Evolutionary conservation across 1,140 invertebrate species (phyloP).

Genomic region (Nixonia krombeini): DNA sequence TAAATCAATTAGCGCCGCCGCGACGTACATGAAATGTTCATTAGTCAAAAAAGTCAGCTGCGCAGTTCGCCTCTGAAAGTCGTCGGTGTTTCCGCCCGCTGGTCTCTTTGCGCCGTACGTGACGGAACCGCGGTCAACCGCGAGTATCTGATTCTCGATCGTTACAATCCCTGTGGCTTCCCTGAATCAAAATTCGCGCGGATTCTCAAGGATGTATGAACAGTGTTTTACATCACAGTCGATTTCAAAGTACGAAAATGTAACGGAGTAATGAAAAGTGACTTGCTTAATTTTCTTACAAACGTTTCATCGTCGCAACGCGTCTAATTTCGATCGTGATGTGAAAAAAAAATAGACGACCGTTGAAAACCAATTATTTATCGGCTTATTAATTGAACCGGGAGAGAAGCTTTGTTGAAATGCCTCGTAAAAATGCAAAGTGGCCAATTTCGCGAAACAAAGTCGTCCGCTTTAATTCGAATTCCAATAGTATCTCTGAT

Average conservation of each 20-base stretch:
- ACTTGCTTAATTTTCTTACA: too few relatives aligned
- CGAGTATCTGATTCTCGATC: conserved; percentile 52
- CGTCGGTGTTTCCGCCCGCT: conserved; percentile 13
- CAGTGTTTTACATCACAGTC: conserved; percentile 44
- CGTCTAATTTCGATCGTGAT: too few relatives aligned
- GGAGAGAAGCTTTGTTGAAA: too few relatives aligned
- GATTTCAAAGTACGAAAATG: too few relatives aligned
- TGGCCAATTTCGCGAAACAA: conserved; percentile 1
- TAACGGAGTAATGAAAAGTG: too few relatives aligned
- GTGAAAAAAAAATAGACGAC: too few relatives aligned
- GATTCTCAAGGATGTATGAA: conserved; percentile 36
- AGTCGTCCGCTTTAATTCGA: not conserved
- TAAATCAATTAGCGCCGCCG: too few relatives aligned
- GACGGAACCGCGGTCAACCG: conserved; percentile 53
- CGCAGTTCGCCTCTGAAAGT: conserved; percentile 40
- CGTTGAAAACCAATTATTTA: too few relatives aligned
- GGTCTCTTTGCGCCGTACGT: conserved; percentile 43
- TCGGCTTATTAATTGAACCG: too few relatives aligned
- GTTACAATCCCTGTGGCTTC: conserved; percentile 52
- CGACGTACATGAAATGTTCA: too few relatives aligned
- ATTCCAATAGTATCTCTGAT: conserved; percentile 4
- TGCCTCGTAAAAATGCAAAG: not conserved
- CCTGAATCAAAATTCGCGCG: conserved; percentile 49
- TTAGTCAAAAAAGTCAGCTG: too few relatives aligned
- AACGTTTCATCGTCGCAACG: too few relatives aligned